These are phyloP conservation scores for Archivesica marissinica DNA, from an alignment of 1,140 invertebrate genomes.

Conservation along the genomic window DNA sequence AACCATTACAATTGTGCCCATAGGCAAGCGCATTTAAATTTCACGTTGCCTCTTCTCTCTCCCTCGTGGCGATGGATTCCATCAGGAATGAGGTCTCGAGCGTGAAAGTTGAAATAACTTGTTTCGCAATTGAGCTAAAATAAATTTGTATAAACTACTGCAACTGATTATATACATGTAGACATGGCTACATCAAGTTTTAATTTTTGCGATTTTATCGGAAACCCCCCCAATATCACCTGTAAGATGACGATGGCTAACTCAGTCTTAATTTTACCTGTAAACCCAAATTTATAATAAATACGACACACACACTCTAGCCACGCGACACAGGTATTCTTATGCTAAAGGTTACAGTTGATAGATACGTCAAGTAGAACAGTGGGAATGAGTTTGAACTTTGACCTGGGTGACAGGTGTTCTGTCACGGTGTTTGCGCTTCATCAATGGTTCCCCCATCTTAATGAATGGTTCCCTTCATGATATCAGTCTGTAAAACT, in stretches of 20 bases:
- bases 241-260: too few species aligned
- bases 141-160: neutral
- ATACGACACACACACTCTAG: neutral
- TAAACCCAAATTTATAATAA: neutral
- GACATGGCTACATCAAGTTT: neutral
- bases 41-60: too few species aligned
- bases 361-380: neutral
- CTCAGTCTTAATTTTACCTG: too few species aligned
- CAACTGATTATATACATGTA: neutral
- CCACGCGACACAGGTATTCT: constrained; percentile 35
- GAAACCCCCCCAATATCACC: neutral
- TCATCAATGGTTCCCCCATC: constrained; percentile 2
- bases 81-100: too few species aligned
- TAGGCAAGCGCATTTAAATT: too few species aligned
- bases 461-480: too few species aligned
- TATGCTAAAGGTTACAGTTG: neutral
- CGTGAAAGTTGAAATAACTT: too few species aligned
- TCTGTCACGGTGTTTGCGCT: neutral
- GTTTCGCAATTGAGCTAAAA: too few species aligned
- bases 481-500: too few species aligned
- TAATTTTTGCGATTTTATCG: neutral
- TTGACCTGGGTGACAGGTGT: constrained; percentile 48
- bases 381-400: constrained; percentile 26
- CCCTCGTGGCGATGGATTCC: too few species aligned
- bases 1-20: too few species aligned